A percentile compares a stretch with the other conserved stretches of the same genome.
These are phyloP conservation scores for Podiceps cristatus DNA, from an alignment of 2,113 vertebrate genomes.

Conservation along the genomic window DNA sequence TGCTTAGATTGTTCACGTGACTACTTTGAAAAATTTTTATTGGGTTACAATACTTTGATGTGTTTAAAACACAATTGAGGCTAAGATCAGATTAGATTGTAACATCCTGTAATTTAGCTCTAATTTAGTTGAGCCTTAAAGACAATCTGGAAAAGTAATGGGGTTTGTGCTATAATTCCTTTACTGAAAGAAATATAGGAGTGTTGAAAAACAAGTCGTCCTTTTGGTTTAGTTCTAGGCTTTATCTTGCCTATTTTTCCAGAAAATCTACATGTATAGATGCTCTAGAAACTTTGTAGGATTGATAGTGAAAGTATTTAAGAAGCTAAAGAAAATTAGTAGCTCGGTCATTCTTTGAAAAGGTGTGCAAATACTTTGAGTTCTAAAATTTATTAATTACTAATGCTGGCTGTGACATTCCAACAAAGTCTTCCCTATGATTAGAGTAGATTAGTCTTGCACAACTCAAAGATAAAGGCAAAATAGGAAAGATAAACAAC, in stretches of 20 bases:
- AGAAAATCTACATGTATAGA: not conserved
- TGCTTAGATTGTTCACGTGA: not conserved
- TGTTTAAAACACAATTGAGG: conserved; percentile 16
- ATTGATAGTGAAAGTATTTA: not conserved
- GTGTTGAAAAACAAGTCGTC: not conserved
- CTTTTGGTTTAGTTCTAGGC: not conserved
- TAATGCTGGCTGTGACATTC: not conserved
- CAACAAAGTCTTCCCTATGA: not conserved
- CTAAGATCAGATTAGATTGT: conserved; percentile 35
- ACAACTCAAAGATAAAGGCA: not conserved
- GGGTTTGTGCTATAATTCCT: not conserved
- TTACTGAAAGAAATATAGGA: not conserved
- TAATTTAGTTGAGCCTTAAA: not conserved
- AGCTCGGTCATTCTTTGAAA: not conserved
- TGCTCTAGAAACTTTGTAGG: not conserved
- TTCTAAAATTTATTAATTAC: not conserved
- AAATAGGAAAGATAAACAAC: not conserved
- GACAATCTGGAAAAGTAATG: not conserved
- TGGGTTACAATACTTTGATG: conserved; percentile 20
- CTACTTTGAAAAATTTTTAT: conserved; percentile 3
- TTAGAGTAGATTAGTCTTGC: not conserved
- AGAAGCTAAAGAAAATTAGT: not conserved
- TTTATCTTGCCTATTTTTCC: not conserved
- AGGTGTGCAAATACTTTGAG: not conserved
- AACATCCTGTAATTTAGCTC: conserved; percentile 33